These are phyloP conservation scores for Vesta saturnalis DNA, from an alignment of 2,888 invertebrate genomes.

Conservation along the genomic window DNA sequence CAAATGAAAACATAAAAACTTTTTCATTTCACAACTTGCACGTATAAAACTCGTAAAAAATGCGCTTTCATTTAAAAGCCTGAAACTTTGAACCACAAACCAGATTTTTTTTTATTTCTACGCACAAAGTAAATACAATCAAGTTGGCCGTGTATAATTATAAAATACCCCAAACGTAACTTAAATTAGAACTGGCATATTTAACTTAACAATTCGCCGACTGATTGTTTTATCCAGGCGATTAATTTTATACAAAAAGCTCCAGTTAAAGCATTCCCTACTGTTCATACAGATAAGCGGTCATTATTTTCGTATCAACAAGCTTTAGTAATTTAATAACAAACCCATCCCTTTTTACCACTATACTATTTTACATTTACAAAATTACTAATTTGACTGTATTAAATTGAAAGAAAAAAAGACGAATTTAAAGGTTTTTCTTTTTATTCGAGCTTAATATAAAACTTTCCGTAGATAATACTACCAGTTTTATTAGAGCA, in stretches of 20 bases:
- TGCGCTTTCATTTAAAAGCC: no score
- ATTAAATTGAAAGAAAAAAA: not conserved
- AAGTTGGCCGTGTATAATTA: no score
- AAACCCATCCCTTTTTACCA: not conserved
- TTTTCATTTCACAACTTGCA: no score
- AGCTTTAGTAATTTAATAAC: not conserved
- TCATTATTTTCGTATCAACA: conserved; percentile 1
- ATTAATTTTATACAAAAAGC: not conserved
- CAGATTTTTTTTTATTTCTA: no score
- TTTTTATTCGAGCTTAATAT: not conserved
- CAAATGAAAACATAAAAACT: no score
- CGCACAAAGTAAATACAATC: no score
- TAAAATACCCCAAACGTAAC: no score
- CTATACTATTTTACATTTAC: not conserved
- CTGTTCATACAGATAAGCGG: not conserved
- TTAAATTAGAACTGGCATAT: not conserved
- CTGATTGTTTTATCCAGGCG: not conserved
- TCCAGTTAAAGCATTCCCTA: not conserved
- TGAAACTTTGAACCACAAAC: no score
- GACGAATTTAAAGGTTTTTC: not conserved
- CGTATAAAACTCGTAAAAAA: no score
- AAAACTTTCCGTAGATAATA: not conserved
- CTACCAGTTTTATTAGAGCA: not conserved
- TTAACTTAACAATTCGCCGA: not conserved
- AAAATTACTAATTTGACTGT: not conserved